phyloP scores from a whole-genome alignment of 2,888 invertebrate species.

The Leistus spinibarbis region DNA sequence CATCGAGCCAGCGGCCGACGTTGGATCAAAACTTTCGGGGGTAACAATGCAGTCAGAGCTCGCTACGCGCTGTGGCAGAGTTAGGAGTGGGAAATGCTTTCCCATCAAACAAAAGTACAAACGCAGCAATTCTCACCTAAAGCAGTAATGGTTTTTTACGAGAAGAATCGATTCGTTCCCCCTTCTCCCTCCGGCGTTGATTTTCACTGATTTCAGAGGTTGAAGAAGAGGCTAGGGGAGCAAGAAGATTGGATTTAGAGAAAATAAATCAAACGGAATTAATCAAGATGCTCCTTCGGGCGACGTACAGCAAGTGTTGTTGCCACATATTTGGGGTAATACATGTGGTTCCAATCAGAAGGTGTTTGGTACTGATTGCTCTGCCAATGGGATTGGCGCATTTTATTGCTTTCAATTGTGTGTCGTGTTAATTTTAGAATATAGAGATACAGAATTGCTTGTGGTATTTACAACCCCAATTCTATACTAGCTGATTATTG shows the following conservation, averaged over 20 bases:
- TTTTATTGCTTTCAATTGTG: not conserved
- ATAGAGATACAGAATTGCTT: no score
- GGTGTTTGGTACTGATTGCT: not conserved
- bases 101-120: not conserved
- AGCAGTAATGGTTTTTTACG: not conserved
- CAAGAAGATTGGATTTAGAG: not conserved
- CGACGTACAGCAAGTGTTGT: not conserved
- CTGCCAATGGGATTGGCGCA: not conserved
- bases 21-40: no score
- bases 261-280: not conserved
- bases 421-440: no score
- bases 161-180: not conserved
- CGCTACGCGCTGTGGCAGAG: no score
- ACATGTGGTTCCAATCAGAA: not conserved
- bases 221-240: not conserved
- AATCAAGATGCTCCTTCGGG: conserved; percentile 1
- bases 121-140: not conserved
- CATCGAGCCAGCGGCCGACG: no score
- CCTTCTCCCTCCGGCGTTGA: not conserved
- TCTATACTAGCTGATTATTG: no score
- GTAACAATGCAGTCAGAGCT: no score
- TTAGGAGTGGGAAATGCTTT: not conserved
- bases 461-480: no score
- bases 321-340: not conserved
- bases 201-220: not conserved